Evolutionary conservation across 2,113 vertebrate genomes (phyloP).

Genomic region (Emydura subglobosa): DNA sequence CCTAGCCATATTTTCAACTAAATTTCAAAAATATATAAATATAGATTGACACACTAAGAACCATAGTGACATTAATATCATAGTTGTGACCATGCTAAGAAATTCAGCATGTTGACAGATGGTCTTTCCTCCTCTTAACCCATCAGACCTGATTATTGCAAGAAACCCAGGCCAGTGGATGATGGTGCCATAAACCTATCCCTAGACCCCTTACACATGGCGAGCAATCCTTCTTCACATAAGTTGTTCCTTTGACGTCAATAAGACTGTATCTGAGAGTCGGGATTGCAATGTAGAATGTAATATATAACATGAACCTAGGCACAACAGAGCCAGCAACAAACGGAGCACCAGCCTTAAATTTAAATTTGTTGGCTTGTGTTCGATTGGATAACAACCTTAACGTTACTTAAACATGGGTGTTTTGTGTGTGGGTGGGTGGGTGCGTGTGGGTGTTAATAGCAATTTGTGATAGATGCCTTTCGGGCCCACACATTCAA

Average conservation of each 20-base stretch:
- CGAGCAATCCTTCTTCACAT: not conserved
- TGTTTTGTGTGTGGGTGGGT: constrained; percentile 11
- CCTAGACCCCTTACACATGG: not conserved
- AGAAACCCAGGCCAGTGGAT: not conserved
- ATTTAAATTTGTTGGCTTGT: not conserved
- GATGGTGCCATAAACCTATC: not conserved
- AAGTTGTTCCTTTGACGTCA: not conserved
- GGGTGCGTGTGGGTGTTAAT: constrained; percentile 69
- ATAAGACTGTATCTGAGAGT: fast-evolving
- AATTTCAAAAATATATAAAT: not conserved
- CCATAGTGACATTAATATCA: not conserved
- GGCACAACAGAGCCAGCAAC: not conserved
- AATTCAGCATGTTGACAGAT: not conserved
- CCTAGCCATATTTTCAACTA: not conserved
- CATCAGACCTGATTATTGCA: not conserved
- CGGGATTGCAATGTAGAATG: fast-evolving
- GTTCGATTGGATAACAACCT: constrained; percentile 37
- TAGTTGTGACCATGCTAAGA: not conserved
- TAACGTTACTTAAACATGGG: constrained; percentile 77
- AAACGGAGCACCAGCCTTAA: not conserved
- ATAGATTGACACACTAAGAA: not conserved
- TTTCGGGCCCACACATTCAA: constrained; percentile 84
- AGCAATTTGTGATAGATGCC: constrained; percentile 93
- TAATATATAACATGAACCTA: fast-evolving
- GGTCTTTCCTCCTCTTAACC: not conserved